phyloP scores from a whole-genome alignment of 2,888 invertebrate genomes.

The Lycaena phlaeas region DNA sequence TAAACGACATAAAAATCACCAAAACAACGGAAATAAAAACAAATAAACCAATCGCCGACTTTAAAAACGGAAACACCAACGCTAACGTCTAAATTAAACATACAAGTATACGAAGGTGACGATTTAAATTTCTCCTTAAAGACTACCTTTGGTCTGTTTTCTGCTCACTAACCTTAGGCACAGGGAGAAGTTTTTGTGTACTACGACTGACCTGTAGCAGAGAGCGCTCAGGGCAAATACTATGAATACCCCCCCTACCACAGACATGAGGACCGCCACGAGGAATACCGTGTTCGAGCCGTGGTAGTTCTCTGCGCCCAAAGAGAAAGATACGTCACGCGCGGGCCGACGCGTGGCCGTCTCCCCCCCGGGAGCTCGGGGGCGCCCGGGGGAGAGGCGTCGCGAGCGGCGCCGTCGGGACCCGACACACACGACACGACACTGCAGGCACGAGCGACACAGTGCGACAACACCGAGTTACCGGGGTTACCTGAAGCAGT shows the following conservation, averaged over 20 bases:
- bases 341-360: conserved; percentile 31
- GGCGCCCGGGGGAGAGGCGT: conserved; percentile 27
- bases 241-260: conserved; percentile 99
- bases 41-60: conserved; percentile 62
- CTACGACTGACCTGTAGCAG: conserved; percentile 99
- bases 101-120: conserved; percentile 73
- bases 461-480: conserved; percentile 68
- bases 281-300: conserved; percentile 98
- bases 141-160: conserved; percentile 83
- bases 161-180: conserved; percentile 98
- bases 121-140: conserved; percentile 72
- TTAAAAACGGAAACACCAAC: conserved; percentile 68
- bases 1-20: conserved; percentile 53
- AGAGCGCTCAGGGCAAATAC: conserved; percentile 98
- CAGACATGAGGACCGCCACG: conserved; percentile 98
- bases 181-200: conserved; percentile 98
- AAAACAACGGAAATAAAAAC: conserved; percentile 40
- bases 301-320: conserved; percentile 92
- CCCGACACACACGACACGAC: conserved; percentile 32
- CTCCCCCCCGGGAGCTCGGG: conserved; percentile 23
- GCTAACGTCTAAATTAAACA: conserved; percentile 71
- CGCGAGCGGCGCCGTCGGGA: conserved; percentile 43
- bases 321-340: conserved; percentile 53
- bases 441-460: conserved; percentile 58
- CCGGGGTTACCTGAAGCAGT: conserved; percentile 91